A percentile compares a stretch with the other conserved stretches of the same genome.
Conservation (phyloP, 2,797 vertebrate species). For the Zalophus californianus region DNA sequence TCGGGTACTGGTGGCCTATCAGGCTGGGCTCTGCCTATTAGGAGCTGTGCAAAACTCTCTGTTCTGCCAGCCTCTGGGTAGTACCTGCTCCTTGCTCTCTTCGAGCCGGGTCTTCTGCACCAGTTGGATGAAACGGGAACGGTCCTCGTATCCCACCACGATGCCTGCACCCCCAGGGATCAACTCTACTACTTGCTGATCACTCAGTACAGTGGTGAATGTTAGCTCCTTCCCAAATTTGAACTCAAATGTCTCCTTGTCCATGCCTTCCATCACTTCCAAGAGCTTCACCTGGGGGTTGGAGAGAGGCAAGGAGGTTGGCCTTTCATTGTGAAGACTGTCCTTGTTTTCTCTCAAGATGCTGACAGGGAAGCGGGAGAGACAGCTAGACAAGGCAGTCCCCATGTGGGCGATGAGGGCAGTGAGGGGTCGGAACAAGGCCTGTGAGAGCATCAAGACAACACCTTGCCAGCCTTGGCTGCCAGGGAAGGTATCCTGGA, state of each 20-base stretch:
- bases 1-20: not conserved
- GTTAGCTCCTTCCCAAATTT: conserved; percentile 97
- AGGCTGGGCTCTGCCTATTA: not conserved
- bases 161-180: conserved; percentile 92
- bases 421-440: not conserved
- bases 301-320: not conserved
- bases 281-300: conserved; percentile 95
- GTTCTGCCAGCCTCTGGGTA: not conserved
- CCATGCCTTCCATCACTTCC: conserved; percentile 98
- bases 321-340: not conserved
- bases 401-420: not conserved
- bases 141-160: conserved; percentile 94
- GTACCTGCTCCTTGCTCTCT: conserved; percentile 97
- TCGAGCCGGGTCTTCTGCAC: conserved; percentile 95
- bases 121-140: conserved; percentile 93
- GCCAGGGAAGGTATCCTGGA: not conserved
- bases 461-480: not conserved
- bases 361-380: not conserved
- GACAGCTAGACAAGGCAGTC: not conserved
- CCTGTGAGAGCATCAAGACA: not conserved
- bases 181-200: conserved; percentile 94
- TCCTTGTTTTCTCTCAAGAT: not conserved
- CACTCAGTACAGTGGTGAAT: conserved; percentile 95
- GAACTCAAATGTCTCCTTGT: conserved; percentile 97
- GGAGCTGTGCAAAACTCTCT: not conserved